These are phyloP conservation scores for Lutjanus argentimaculatus DNA, from an alignment of 2,797 vertebrate genomes.

Conservation along the genomic window DNA sequence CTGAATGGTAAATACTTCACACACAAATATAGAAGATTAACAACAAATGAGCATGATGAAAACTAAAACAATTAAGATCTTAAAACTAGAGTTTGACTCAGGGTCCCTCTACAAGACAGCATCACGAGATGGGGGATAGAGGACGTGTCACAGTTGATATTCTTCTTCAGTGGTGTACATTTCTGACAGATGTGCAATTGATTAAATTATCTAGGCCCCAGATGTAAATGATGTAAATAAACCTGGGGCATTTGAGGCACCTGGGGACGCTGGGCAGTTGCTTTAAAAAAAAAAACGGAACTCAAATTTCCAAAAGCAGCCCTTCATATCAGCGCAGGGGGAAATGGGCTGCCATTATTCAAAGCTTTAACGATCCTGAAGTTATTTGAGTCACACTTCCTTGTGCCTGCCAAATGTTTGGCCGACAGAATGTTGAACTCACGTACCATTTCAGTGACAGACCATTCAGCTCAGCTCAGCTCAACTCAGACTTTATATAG, in stretches of 20 bases:
- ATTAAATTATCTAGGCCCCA: background rate
- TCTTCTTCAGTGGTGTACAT: background rate
- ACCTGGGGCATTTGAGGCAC: background rate
- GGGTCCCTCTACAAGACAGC: background rate
- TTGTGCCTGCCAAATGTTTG: background rate
- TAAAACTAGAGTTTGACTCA: too few relatives aligned
- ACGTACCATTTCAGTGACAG: too few relatives aligned
- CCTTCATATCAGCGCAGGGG: background rate
- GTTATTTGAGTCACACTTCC: background rate
- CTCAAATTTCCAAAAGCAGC: background rate
- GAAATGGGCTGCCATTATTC: background rate
- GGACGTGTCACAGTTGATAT: background rate
- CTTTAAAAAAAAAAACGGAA: background rate
- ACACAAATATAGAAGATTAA: background rate
- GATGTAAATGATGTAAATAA: background rate
- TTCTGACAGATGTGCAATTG: background rate
- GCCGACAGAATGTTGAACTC: background rate
- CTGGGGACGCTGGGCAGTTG: background rate
- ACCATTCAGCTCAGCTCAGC: too few relatives aligned
- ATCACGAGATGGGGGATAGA: background rate
- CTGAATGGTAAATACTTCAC: background rate
- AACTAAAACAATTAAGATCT: background rate
- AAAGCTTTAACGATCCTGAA: background rate
- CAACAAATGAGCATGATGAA: background rate
- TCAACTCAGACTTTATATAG: too few relatives aligned